Evolutionary conservation across 2,797 vertebrate species (phyloP).

Genomic region (Ctenochaetus hawaiiensis): DNA sequence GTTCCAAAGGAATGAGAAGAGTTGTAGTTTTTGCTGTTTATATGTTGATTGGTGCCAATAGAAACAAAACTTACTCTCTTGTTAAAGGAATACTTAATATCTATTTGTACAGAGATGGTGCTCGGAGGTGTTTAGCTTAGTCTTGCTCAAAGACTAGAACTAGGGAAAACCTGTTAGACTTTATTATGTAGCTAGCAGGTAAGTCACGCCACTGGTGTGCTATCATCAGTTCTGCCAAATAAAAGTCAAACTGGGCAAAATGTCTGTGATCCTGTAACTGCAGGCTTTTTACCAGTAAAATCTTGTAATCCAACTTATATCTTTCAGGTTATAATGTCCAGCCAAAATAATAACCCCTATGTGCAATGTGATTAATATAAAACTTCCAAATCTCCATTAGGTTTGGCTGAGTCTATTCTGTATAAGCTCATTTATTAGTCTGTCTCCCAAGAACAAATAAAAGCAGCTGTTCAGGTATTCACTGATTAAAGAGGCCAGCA

Average conservation of each 20-base stretch:
- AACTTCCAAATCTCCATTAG: too few relatives aligned
- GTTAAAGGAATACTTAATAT: neutral
- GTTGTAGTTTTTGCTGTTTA: neutral
- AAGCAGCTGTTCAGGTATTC: too few relatives aligned
- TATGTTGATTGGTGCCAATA: neutral
- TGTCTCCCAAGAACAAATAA: too few relatives aligned
- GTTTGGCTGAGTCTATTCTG: too few relatives aligned
- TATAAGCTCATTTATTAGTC: too few relatives aligned
- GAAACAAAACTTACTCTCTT: neutral
- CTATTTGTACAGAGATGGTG: slow-evolving; percentile 18
- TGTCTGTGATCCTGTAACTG: too few relatives aligned
- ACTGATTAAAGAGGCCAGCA: too few relatives aligned
- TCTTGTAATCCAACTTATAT: too few relatives aligned
- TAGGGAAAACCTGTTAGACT: neutral
- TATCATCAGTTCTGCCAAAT: neutral
- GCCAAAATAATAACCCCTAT: too few relatives aligned
- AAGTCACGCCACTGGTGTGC: neutral
- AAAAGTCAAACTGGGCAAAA: neutral
- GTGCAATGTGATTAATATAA: too few relatives aligned
- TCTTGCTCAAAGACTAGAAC: slow-evolving; percentile 10
- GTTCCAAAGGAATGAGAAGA: neutral
- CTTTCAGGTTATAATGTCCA: too few relatives aligned
- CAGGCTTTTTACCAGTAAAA: too few relatives aligned
- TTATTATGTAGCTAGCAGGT: neutral
- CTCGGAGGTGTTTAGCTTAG: neutral